Percentiles rank a stretch among this genome's conserved stretches.
phyloP scores from a whole-genome alignment of 1,140 invertebrate genomes.

The Adelges cooleyi region DNA sequence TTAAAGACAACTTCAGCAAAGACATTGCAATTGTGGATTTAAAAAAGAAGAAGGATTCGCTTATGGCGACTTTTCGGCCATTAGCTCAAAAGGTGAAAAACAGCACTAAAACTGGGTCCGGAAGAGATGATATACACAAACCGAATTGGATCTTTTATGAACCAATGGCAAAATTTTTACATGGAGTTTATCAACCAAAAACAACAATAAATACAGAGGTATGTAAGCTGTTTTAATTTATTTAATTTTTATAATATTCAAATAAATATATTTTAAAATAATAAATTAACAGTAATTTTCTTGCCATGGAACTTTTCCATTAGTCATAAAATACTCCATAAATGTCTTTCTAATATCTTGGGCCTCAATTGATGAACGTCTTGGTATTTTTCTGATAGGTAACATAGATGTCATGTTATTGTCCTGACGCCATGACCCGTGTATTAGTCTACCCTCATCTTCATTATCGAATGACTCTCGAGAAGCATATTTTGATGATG shows the following conservation, averaged over 20 bases:
- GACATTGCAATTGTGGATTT: neutral
- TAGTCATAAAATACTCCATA: slow-evolving; percentile 7
- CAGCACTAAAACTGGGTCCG: neutral
- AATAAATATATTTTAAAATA: neutral
- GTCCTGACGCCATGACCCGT: neutral
- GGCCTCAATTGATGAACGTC: neutral
- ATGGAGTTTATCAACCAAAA: too few species aligned
- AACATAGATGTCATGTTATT: neutral
- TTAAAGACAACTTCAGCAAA: neutral
- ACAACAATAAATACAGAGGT: neutral
- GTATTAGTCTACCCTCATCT: slow-evolving; percentile 19
- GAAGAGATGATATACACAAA: neutral
- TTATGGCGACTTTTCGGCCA: neutral
- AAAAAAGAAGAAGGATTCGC: neutral
- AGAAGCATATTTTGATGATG: slow-evolving; percentile 28
- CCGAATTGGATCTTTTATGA: neutral
- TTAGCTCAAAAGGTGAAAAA: neutral
- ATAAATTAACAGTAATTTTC: neutral
- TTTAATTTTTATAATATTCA: too few species aligned
- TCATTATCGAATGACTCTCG: slow-evolving; percentile 31
- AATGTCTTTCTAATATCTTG: slow-evolving; percentile 4
- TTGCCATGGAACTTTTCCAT: slow-evolving; percentile 8
- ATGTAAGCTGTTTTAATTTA: neutral
- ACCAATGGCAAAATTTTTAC: neutral
- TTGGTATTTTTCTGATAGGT: neutral